Conservation (phyloP, 1,140 invertebrate species). For the Aphis craccivora region DNA sequence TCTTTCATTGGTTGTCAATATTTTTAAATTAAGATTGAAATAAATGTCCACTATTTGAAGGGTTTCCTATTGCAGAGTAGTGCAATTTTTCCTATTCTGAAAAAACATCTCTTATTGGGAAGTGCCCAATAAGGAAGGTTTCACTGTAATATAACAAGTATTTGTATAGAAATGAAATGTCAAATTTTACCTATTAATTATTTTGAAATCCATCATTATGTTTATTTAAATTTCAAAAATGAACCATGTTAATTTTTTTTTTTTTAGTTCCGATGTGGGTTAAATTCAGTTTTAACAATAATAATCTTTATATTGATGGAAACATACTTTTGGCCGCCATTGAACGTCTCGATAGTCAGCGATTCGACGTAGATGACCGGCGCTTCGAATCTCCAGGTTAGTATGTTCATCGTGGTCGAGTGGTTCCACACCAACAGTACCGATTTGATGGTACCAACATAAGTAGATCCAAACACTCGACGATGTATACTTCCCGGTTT, state of each 20-base stretch:
- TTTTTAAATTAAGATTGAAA: too few relatives aligned
- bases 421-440: conserved; percentile 80
- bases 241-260: not conserved
- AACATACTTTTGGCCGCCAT: conserved; percentile 59
- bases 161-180: too few relatives aligned
- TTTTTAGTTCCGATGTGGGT: not conserved
- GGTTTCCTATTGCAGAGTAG: too few relatives aligned
- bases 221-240: not conserved
- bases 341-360: conserved; percentile 69
- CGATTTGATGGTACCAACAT: conserved; percentile 71
- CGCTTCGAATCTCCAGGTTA: conserved; percentile 80
- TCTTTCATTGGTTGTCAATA: too few relatives aligned
- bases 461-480: conserved; percentile 72
- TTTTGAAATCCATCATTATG: too few relatives aligned
- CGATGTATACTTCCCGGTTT: conserved; percentile 77
- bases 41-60: too few relatives aligned
- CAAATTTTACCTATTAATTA: too few relatives aligned
- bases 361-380: conserved; percentile 76
- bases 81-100: too few relatives aligned
- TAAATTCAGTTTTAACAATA: not conserved
- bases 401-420: conserved; percentile 79
- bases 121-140: too few relatives aligned
- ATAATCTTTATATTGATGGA: not conserved
- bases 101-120: too few relatives aligned
- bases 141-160: too few relatives aligned